These are phyloP conservation scores for Sesamia nonagrioides DNA, from an alignment of 1,140 invertebrate species.

Conservation along the genomic window DNA sequence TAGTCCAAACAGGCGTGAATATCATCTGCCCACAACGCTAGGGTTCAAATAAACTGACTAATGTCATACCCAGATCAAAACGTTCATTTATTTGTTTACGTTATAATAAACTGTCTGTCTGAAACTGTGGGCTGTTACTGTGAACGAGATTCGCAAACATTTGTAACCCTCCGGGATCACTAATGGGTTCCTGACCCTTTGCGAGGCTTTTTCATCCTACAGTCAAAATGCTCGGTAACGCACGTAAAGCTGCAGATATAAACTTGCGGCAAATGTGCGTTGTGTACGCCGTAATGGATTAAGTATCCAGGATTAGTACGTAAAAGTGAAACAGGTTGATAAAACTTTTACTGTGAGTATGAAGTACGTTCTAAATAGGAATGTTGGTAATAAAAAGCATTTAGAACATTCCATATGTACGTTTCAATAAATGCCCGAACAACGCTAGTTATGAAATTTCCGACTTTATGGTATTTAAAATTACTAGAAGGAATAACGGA, in stretches of 20 bases:
- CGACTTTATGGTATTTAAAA: not conserved
- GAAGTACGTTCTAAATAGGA: not conserved
- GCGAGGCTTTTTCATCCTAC: constrained; percentile 39
- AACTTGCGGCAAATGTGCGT: constrained; percentile 24
- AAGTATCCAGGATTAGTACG: constrained; percentile 14
- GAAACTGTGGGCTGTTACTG: constrained; percentile 17
- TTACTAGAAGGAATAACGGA: not conserved
- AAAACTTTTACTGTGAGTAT: not conserved
- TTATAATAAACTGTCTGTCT: constrained; percentile 37
- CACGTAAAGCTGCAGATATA: constrained; percentile 26
- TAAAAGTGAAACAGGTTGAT: not conserved
- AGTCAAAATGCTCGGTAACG: constrained; percentile 24
- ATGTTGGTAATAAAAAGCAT: not conserved
- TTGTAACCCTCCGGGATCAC: constrained; percentile 34
- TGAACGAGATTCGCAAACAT: constrained; percentile 22
- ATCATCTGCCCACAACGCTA: not conserved
- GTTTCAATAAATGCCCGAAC: no score
- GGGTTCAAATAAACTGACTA: constrained; percentile 8
- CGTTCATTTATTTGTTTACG: constrained; percentile 24
- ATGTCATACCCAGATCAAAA: constrained; percentile 9
- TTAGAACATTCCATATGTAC: no score
- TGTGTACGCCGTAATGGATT: constrained; percentile 12
- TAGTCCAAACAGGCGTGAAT: constrained; percentile 25
- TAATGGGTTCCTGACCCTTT: constrained; percentile 40
- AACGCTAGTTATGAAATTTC: no score